A percentile compares a stretch with the other conserved stretches of the same genome.
Evolutionary conservation across 1,140 invertebrate species (phyloP).

Genomic region (Magallana ariakensis): DNA sequence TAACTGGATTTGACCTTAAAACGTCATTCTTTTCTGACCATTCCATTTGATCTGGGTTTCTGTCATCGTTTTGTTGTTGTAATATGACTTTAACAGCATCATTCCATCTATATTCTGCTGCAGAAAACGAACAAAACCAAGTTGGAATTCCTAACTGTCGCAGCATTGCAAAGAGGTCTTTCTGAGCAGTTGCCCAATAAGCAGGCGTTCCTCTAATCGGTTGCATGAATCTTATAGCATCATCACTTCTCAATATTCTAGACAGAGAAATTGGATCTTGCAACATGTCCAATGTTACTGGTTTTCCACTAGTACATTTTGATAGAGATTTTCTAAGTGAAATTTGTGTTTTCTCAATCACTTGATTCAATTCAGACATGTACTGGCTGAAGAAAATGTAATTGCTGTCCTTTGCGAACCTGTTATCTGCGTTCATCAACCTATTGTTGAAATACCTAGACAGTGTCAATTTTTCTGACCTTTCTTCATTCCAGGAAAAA

Average conservation of each 20-base stretch:
- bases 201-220: not conserved
- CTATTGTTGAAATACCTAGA: no score
- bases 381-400: no score
- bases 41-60: not conserved
- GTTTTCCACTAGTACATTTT: no score
- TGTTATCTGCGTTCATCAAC: conserved; percentile 46
- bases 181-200: conserved; percentile 54
- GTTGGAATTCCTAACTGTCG: conserved; percentile 21
- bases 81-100: conserved; percentile 50
- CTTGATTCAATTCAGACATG: not conserved
- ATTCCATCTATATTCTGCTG: conserved; percentile 57
- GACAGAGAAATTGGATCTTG: conserved; percentile 34
- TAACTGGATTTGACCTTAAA: conserved; percentile 32
- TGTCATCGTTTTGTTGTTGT: conserved; percentile 45
- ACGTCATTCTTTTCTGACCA: no score
- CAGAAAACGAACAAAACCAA: not conserved
- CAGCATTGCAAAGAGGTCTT: conserved; percentile 64
- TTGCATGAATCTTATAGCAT: conserved; percentile 25
- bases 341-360: no score
- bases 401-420: conserved; percentile 44
- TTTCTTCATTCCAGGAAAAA: no score
- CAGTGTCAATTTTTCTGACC: no score
- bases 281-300: conserved; percentile 40
- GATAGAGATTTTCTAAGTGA: no score
- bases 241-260: conserved; percentile 45